Base-by-base conservation (phyloP, 2,888 invertebrate genomes). In the Aporophyla nigra region DNA sequence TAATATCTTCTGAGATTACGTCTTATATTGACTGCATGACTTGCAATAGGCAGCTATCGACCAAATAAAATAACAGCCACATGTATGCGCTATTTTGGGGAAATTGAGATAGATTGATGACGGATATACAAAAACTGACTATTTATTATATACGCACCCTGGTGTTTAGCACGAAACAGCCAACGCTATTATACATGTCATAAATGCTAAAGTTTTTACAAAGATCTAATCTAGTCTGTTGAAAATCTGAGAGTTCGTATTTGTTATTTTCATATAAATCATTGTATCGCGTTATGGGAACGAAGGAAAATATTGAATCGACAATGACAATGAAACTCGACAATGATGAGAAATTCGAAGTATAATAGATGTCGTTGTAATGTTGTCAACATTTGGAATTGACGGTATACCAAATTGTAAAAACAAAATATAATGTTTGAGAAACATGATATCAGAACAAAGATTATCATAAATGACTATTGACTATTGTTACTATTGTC, bases 241-340 rank as follows among this genome's bases (percentile, higher is more conserved):
- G 24, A 83, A 78, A 46, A 40, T 12, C 51, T 33, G 56, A 40
- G 56, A 70, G 72, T 79, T 83, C 72, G 65, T 68, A 65, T 27
- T 65, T 33, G n/a, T 72, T 78, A 63, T 71, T 80, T 72, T 79
- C 59, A 53, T 71, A 63, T 58, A 54, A 69, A 83, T 78, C 61
- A 62, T 80, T 71, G 56, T 80, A 33, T 70, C 43, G 12, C 12
- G 43, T 5, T 43, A 56, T 54, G 63, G 46, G 54, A 77, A 68
- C 54, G 27, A 69, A 46, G 54, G 56, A 77, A 80, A 76, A 76
- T 65, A 80, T 78, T 63, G 43, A 58, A 82, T 76, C 51, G 59
- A 54, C 49, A 76, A 58, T 82, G 62, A 68, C 76, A 68, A 82
- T 82, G 58, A 83, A 78, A 78, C 83, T 46, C 27, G 33, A 82